These are phyloP conservation scores for Tiliacea citrago DNA, from an alignment of 2,888 invertebrate genomes.

Conservation along the genomic window DNA sequence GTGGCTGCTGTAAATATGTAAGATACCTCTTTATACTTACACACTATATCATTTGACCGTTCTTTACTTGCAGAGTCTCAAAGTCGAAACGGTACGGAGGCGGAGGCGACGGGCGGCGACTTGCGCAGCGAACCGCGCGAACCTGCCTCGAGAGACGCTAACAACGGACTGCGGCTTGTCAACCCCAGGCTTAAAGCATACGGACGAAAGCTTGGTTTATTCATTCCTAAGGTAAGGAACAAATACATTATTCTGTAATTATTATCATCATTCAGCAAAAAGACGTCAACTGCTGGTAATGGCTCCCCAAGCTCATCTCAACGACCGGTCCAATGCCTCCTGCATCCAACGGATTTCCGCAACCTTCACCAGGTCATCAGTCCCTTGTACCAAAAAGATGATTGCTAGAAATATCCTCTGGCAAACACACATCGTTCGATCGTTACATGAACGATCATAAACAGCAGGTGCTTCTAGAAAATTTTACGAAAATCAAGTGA, in stretches of 20 bases:
- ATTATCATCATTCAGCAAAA: neutral
- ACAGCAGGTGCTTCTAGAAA: neutral
- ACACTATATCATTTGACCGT: conserved; percentile 20
- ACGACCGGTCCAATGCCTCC: neutral
- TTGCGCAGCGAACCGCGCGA: conserved; percentile 62
- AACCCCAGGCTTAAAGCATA: conserved; percentile 85
- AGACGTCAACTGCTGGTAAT: neutral
- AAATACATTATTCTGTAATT: neutral
- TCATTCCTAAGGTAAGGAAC: conserved; percentile 86
- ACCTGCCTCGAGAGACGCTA: conserved; percentile 68
- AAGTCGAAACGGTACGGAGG: conserved; percentile 74
- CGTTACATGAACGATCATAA: neutral
- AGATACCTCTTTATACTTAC: neutral
- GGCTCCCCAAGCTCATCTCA: no score
- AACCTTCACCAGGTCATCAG: neutral
- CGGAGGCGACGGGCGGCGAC: conserved; percentile 58
- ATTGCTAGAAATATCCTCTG: neutral
- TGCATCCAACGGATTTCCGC: no score
- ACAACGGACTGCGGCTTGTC: conserved; percentile 78
- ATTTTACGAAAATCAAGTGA: neutral
- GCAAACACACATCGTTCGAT: no score
- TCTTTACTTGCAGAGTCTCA: conserved; percentile 74
- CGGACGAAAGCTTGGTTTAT: conserved; percentile 86
- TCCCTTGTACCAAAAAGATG: neutral
- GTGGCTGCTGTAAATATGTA: conserved; percentile 42